Evolutionary conservation across 2,113 vertebrate species (phyloP), one percentile per base, ranked within the genome.

Genomic region (Lynx canadensis): DNA sequence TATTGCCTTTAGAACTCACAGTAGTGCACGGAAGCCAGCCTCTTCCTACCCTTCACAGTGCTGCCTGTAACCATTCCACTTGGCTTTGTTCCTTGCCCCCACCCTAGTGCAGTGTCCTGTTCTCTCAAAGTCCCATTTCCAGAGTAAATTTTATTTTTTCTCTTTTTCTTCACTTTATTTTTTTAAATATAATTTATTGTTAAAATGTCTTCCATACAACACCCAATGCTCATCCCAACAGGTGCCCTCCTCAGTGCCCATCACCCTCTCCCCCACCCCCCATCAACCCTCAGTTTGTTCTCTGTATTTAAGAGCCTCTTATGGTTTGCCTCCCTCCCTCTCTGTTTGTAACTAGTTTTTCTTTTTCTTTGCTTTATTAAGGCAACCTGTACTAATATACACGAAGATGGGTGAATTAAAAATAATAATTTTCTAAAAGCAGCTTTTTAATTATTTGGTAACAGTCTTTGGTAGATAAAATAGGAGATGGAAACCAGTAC

Each of bases 1-100:
- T 15, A 0, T 36, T 68, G 5, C 5, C 57, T 41, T 1, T 2
- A 48, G 78, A 45, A 60, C 27, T 65, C 55, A 65, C 9, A 41
- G 14, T 6, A 9, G 27, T 23, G 6, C 7, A 1, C 2, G 9
- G n/a, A 36, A 31, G 8, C 7, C 52, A n/a, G 33, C 2, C 5
- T 89, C 38, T 71, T 74, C 38, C 45, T 38, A 1, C 13, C 33
- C 13, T 50, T 38, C 10, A 12, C 23, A 1, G 5, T 79, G n/a
- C 33, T 33, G 1, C 29, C 15, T 4, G 6, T 36, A 50, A 5
- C 12, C 4, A 29, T 12, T 8, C 7, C 9, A 25, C 18, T 4
- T 14, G 1, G 1, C 23, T 73, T 85, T 76, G 33, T 7, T 78
- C 31, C 27, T 33, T 5, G 16, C 2, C 79, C 31, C 2, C 8